phyloP scores from a whole-genome alignment of 2,888 invertebrate species.

The Diploptera punctata region DNA sequence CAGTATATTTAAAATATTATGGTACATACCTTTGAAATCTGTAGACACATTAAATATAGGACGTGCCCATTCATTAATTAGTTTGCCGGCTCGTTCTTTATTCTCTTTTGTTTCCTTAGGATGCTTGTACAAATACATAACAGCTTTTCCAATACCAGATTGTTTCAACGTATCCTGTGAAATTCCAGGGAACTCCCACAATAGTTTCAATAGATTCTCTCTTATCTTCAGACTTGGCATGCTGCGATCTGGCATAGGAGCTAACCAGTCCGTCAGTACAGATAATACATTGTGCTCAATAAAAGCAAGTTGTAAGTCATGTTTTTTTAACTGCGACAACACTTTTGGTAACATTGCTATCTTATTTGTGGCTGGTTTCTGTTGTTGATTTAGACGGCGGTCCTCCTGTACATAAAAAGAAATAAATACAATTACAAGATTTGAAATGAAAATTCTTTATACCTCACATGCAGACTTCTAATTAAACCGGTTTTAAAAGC shows the following conservation, averaged over 20 bases:
- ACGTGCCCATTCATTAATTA: slow-evolving; percentile 97
- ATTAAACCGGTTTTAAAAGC: too few relatives aligned
- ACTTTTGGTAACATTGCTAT: slow-evolving; percentile 89
- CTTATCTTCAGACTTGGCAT: slow-evolving; percentile 94
- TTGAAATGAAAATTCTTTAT: too few relatives aligned
- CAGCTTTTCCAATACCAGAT: slow-evolving; percentile 97
- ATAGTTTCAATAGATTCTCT: slow-evolving; percentile 80
- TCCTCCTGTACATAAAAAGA: slow-evolving; percentile 69
- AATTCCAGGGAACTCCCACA: slow-evolving; percentile 87
- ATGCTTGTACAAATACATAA: slow-evolving; percentile 99
- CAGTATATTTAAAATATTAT: too few relatives aligned
- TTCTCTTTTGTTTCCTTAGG: slow-evolving; percentile 96
- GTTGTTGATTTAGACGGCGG: slow-evolving; percentile 80
- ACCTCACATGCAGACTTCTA: too few relatives aligned
- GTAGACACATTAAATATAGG: slow-evolving; percentile 97
- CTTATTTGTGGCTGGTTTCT: slow-evolving; percentile 90
- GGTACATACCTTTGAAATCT: slow-evolving; percentile 79
- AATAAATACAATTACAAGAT: too few relatives aligned
- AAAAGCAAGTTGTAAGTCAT: slow-evolving; percentile 94
- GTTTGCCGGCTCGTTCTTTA: slow-evolving; percentile 85
- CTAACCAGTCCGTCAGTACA: slow-evolving; percentile 95
- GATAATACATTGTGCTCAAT: slow-evolving; percentile 93
- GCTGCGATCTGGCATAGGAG: slow-evolving; percentile 97
- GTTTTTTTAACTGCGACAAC: slow-evolving; percentile 92
- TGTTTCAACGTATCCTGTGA: slow-evolving; percentile 91